Evolutionary conservation across 2,888 invertebrate genomes (phyloP).

Genomic region (Agonopterix subpropinquella): DNA sequence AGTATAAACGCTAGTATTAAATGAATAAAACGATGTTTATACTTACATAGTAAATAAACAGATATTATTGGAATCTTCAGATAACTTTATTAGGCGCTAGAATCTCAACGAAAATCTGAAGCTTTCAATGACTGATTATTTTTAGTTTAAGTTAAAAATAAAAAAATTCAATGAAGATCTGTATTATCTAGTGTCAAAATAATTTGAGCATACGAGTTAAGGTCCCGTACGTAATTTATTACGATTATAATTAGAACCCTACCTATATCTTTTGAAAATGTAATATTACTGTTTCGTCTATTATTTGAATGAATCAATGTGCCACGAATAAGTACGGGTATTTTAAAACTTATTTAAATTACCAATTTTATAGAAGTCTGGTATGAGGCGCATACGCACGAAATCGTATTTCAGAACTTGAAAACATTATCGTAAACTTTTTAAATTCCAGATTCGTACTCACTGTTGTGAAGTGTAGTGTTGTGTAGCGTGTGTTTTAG

Average conservation of each 20-base stretch:
- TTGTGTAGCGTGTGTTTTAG: too few species aligned
- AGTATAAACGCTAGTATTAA: conserved; percentile 1
- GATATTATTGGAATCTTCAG: conserved; percentile 70
- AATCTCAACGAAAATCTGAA: conserved; percentile 67
- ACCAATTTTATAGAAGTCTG: conserved; percentile 13
- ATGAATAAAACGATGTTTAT: background rate
- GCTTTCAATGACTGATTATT: conserved; percentile 68
- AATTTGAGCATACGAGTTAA: conserved; percentile 15
- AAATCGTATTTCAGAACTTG: too few species aligned
- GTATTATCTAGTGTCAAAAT: conserved; percentile 25
- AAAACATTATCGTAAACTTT: too few species aligned
- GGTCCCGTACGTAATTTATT: too few species aligned
- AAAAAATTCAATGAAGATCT: conserved; percentile 44
- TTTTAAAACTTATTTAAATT: conserved; percentile 22
- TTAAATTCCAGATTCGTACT: too few species aligned
- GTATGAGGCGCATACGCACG: background rate
- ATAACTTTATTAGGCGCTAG: conserved; percentile 47
- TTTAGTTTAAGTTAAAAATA: conserved; percentile 32
- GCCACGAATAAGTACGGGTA: conserved; percentile 68
- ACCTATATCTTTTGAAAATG: too few species aligned
- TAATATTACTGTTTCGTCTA: too few species aligned
- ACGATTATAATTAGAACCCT: too few species aligned
- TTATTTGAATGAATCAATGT: conserved; percentile 29
- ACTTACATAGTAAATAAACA: conserved; percentile 22
- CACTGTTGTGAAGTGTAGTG: too few species aligned